phyloP scores from a whole-genome alignment of 2,888 invertebrate species.

The Strigamia transsilvanica region DNA sequence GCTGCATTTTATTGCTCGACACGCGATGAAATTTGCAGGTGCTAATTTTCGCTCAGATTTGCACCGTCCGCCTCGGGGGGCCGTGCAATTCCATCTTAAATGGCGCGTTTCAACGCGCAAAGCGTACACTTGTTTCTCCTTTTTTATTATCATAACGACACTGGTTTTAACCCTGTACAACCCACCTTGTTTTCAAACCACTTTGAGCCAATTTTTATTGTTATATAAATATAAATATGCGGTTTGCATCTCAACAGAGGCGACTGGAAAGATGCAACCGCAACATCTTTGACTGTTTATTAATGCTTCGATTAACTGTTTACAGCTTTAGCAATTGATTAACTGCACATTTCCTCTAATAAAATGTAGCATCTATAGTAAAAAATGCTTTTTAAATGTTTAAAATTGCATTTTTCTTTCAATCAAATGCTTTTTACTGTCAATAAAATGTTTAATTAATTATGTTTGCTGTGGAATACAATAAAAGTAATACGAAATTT shows the following conservation, averaged over 20 bases:
- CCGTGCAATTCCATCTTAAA: conserved; percentile 13
- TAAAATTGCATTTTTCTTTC: no score
- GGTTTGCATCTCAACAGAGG: neutral
- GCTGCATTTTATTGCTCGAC: conserved; percentile 37
- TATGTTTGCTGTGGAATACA: no score
- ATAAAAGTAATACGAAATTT: no score
- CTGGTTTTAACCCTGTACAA: conserved; percentile 1
- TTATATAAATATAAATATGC: conserved; percentile 14
- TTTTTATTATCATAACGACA: neutral
- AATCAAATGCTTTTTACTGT: no score
- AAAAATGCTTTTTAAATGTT: no score
- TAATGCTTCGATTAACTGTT: no score
- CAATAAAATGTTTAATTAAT: no score
- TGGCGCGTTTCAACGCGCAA: conserved; percentile 16
- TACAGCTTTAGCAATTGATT: no score
- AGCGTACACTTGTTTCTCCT: conserved; percentile 19
- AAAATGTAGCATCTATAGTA: no score
- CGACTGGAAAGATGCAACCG: neutral
- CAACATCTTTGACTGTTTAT: no score
- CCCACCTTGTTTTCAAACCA: neutral
- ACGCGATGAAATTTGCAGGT: conserved; percentile 50
- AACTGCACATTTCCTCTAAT: no score
- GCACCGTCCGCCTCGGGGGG: conserved; percentile 12
- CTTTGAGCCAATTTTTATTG: conserved; percentile 32
- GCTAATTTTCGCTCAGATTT: conserved; percentile 43